These are phyloP conservation scores for Artibeus jamaicensis DNA, from an alignment of 2,797 vertebrate genomes.

Conservation along the genomic window DNA sequence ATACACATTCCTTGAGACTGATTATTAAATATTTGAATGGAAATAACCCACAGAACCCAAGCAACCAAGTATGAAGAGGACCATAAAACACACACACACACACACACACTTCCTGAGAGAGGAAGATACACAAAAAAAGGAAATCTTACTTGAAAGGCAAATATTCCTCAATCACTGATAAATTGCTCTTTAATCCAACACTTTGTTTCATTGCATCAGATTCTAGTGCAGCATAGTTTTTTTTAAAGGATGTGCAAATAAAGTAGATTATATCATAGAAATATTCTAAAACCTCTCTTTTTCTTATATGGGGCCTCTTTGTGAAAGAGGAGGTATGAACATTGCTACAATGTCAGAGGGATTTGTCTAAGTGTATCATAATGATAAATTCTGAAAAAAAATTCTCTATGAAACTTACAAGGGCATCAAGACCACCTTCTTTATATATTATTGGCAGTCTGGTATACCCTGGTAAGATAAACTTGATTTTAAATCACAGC, in stretches of 20 bases:
- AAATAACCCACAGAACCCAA: constrained; percentile 28
- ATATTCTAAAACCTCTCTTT: not conserved
- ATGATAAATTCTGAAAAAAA: not conserved
- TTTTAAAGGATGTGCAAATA: not conserved
- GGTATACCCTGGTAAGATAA: not conserved
- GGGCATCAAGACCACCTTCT: not conserved
- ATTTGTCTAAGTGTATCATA: not conserved
- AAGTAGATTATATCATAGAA: not conserved
- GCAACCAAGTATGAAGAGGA: not conserved
- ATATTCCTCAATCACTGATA: constrained; percentile 26
- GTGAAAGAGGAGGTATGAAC: not conserved
- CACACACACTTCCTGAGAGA: not conserved
- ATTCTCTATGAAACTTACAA: not conserved
- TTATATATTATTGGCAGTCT: not conserved
- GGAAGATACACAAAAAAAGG: not conserved
- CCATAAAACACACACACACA: not conserved
- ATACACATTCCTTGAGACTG: not conserved
- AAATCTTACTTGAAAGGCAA: constrained; percentile 11
- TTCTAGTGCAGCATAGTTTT: not conserved
- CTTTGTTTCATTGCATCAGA: not conserved
- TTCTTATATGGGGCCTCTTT: not conserved
- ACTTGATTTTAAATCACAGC: not conserved
- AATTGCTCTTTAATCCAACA: constrained; percentile 10
- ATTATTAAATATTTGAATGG: not conserved
- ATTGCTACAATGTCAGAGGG: not conserved